A percentile compares a stretch with the other conserved stretches of the same genome.
Evolutionary conservation across 2,797 vertebrate genomes (phyloP).

Genomic region (Microctenopoma stevenorrisi): DNA sequence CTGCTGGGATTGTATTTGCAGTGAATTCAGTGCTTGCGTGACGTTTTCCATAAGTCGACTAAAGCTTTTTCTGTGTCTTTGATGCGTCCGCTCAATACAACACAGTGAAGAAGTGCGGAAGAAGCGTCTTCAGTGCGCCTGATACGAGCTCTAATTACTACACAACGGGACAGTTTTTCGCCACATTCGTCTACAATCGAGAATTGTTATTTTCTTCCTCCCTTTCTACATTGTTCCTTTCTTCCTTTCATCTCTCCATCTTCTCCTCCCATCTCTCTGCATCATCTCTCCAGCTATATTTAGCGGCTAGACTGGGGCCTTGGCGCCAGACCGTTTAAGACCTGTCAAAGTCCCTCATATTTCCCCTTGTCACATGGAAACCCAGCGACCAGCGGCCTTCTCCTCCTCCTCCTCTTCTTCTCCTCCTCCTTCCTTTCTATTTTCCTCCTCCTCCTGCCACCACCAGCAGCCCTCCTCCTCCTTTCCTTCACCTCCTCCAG

Average conservation of each 20-base stretch:
- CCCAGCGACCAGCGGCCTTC: conserved; percentile 81
- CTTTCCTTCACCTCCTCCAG: conserved; percentile 34
- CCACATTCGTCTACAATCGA: conserved; percentile 72
- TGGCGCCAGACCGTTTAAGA: conserved; percentile 99
- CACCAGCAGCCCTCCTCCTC: conserved; percentile 25
- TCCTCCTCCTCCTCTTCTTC: conserved; percentile 46
- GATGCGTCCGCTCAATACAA: conserved; percentile 44
- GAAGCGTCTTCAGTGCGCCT: conserved; percentile 31
- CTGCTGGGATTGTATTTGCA: conserved; percentile 3
- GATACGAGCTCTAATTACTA: conserved; percentile 65
- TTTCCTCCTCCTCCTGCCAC: conserved; percentile 28
- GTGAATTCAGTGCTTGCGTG: conserved; percentile 19
- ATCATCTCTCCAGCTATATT: conserved; percentile 91
- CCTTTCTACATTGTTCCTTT: conserved; percentile 75
- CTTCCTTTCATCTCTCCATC: conserved; percentile 83
- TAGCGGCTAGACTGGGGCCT: conserved; percentile 91
- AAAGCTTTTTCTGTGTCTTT: conserved; percentile 46
- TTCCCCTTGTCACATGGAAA: conserved; percentile 93
- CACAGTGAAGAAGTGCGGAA: conserved; percentile 45
- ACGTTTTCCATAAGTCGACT: conserved; percentile 33
- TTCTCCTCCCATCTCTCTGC: conserved; percentile 88
- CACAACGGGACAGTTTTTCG: conserved; percentile 57
- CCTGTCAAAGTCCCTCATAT: conserved; percentile 97
- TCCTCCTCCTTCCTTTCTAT: conserved; percentile 35
- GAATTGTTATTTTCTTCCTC: conserved; percentile 74